Percentiles rank a stretch among this genome's conserved stretches.
These are phyloP conservation scores for Poicephalus meyeri DNA, from an alignment of 2,113 vertebrate genomes.

Conservation along the genomic window DNA sequence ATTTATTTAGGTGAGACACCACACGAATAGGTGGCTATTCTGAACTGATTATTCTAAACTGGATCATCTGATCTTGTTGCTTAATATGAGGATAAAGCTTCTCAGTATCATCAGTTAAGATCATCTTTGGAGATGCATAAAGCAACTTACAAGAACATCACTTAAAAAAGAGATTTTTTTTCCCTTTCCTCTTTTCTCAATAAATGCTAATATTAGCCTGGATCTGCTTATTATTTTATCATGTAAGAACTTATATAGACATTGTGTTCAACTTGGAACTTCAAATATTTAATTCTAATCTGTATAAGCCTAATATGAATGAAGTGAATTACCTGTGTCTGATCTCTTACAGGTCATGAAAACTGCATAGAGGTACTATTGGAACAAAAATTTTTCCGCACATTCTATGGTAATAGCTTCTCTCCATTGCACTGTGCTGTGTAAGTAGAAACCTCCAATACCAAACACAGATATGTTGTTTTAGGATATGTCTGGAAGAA, in stretches of 20 bases:
- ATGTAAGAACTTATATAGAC: background rate
- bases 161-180: background rate
- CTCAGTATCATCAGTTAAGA: background rate
- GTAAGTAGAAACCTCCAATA: conserved; percentile 76
- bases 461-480: background rate
- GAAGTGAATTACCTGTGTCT: background rate
- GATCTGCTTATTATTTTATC: background rate
- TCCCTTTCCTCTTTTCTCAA: background rate
- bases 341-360: conserved; percentile 88
- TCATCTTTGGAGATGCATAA: background rate
- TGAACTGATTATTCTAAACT: background rate
- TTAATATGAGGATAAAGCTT: background rate
- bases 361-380: conserved; percentile 94
- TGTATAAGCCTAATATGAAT: background rate
- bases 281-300: background rate
- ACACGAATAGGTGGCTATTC: background rate
- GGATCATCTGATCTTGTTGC: background rate
- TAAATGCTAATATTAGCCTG: background rate
- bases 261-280: background rate
- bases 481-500: background rate
- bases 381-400: conserved; percentile 89
- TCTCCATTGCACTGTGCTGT: conserved; percentile 96
- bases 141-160: background rate
- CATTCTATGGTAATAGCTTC: conserved; percentile 90
- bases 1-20: background rate